Evolutionary conservation across 2,797 vertebrate species (phyloP), one percentile per base, ranked within the genome.

Genomic region (Cyprinodon diabolis): DNA sequence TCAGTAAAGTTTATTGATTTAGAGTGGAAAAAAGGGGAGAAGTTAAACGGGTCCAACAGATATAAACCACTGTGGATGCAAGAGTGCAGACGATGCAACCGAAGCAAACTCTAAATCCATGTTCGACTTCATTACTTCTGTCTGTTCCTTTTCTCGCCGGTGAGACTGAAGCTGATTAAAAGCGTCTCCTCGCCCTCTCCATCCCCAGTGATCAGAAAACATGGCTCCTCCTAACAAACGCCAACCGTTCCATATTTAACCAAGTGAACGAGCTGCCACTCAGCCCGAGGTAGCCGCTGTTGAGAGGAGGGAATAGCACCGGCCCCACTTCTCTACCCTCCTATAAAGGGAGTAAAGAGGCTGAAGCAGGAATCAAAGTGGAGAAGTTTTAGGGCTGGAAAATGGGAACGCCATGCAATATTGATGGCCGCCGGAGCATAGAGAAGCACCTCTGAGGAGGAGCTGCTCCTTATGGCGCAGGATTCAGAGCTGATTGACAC

Each of bases 391-490:
- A 78, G 37, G 78, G 84, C 79, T 90, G 88, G 68, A 89, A 63
- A 93, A 89, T 77, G 77, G 6, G 85, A 84, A 86, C 85, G 67
- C 21, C 8, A 93, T 94, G 81, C 85, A 94, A 92, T 90, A 94
- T 93, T 94, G 90, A 94, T 93, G 91, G 73, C 86, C 82, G 84
- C 87, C 68, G 40, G 88, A 84, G 87, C 66, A 63, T 62, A 51
- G 72, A 71, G 72, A 58, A 69, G 68, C 77, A 51, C 80, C 83
- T 86, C 87, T 90, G 86, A 75, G 78, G 84, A 87, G 90, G 81
- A 30, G 74, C 81, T 81, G 77, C 81, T 81, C 75, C 75, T 87
- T 65, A 1, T 85, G 85, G 72, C 74, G n/a, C 68, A 58, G 69
- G 83, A 72, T 77, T 86, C 63, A 66, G 60, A 75, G 71, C 76